Base-by-base conservation (phyloP, 2,888 invertebrate genomes). In the Tinea semifulvella region DNA sequence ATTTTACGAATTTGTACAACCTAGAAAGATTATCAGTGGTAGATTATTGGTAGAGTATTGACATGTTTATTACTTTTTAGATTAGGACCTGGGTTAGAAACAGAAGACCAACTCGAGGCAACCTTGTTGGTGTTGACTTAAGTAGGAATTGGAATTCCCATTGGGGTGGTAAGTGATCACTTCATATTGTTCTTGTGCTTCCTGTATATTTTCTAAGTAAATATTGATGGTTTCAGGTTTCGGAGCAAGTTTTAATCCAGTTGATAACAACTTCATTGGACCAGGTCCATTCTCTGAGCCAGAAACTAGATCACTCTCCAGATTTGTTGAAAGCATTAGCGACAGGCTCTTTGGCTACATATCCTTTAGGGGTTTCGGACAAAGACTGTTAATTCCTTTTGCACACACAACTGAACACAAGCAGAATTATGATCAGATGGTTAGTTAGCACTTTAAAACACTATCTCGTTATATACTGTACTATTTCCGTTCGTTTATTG, bases 81-180 rank as follows among this genome's bases (percentile, higher is more conserved):
- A 69, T 84, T 35, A 82, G 89, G 35, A 51, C 86, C 45, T 89
- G 89, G 89, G 63, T 85, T 14, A 89, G 89, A 56, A 89, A 88
- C 3, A 73, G 88, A 40, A 68, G 71, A 42, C 80, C 71, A 1
- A 62, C 67, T 1, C 54, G 56, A 0, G 48, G 56, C 3, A 46
- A 49, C 2, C 79, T 82, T 42, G 65, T 67, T 31, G 88, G 89
- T 10, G 85, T 84, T 18, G 88, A 89, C 67, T 73, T 87, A 3
- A 83, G 86, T 47, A 82, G 84, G 48, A 88, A 88, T 58, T 88
- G 86, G 85, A 86, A 79, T 49, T 83, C 83, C 42, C 80, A 85
- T 52, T 86, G 86, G 86, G 84, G 82, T 63, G 77, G 83, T 81
- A 55, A n/a, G n/a, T n/a, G n/a, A n/a, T n/a, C 25, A 25, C 25